Evolutionary conservation across 2,797 vertebrate species (phyloP), one percentile per base, ranked within the genome.

Genomic region (Sebastiscus tertius): DNA sequence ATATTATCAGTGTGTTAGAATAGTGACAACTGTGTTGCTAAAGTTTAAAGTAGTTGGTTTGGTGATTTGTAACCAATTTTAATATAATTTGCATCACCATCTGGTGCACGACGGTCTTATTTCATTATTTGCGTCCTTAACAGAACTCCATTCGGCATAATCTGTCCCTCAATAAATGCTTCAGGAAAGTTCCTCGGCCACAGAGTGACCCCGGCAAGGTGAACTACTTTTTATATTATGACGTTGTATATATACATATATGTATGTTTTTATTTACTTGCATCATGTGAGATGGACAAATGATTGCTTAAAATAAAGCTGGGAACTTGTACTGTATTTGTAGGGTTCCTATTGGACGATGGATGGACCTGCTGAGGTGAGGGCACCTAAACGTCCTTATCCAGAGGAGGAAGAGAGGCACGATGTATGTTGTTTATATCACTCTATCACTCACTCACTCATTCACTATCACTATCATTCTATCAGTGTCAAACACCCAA

Each of bases 111-210:
- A 13, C 49, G 71, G 52, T 49, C 6, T 55, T 11, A 1, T 77
- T 20, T 73, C 8, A 29, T 42, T 1, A 27, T 63, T 49, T 79
- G n/a, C 83, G n/a, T 61, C 14, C 18, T 79, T 16, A 65, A 70
- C 94, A 99, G 98, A 99, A 99, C 92, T 99, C 98, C 74, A 99
- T 99, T 90, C 96, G 98, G n/a, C 98, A 99, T 81, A 99, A 99
- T 88, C 96, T 99, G 73, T 99, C 98, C 24, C 96, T 99, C 54
- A 99, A 99, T 92, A 99, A 99, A 93, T 99, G 97, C 93, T 99
- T 99, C 94, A 95, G 97, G 92, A 99, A 99, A 94, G 97, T 99
- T 90, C 98, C 98, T 88, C 96, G 98, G 66, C 98, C 98, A 0
- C 97, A 98, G 75, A 98, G 94, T 31, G 97, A 99, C 93, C 98